These are phyloP conservation scores for Pantherophis vulpinus DNA, from an alignment of 2,797 vertebrate genomes.

Conservation along the genomic window DNA sequence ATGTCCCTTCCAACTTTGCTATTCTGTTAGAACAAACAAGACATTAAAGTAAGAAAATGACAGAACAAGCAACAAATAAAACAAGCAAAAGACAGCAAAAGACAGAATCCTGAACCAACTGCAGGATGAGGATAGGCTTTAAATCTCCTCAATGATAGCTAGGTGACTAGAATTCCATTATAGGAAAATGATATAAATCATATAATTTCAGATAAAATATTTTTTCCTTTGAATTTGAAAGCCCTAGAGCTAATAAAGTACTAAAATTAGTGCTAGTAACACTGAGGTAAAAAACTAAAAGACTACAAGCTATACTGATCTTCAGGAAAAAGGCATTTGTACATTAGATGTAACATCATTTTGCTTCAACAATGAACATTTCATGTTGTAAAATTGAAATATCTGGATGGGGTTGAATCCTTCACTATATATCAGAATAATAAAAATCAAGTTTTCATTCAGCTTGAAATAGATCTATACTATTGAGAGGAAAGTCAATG, in stretches of 20 bases:
- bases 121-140: background rate
- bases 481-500: conserved; percentile 56
- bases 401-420: conserved; percentile 43
- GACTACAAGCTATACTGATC: background rate
- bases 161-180: background rate
- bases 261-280: background rate
- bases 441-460: conserved; percentile 60
- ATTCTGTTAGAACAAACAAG: background rate
- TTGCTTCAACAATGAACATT: conserved; percentile 41
- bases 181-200: background rate
- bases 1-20: background rate
- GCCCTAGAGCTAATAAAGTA: too few species aligned
- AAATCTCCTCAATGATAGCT: background rate
- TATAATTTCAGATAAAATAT: background rate
- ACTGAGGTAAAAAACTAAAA: background rate
- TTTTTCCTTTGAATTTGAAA: background rate
- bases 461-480: conserved; percentile 31
- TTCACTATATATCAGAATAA: conserved; percentile 59
- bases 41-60: background rate
- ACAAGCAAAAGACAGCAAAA: background rate
- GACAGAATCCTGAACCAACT: background rate
- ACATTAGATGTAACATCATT: conserved; percentile 3
- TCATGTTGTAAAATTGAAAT: conserved; percentile 42
- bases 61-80: background rate
- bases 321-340: background rate